phyloP scores from a whole-genome alignment of 2,113 vertebrate species.

The Elanus axillaris region DNA sequence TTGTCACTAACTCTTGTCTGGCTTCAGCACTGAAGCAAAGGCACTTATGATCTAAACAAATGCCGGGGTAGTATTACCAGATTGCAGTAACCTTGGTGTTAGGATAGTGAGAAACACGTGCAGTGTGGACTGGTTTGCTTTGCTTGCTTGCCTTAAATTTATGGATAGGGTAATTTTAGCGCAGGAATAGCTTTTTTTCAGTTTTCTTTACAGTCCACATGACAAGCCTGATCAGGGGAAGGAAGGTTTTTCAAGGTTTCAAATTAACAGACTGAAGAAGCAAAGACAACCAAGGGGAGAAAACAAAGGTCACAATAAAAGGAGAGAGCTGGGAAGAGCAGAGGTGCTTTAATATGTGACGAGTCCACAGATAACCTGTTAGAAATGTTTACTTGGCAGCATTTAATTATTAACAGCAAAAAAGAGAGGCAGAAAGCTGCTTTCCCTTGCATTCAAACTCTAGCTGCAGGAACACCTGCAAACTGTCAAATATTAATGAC shows the following conservation, averaged over 20 bases:
- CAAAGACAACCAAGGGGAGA: not conserved
- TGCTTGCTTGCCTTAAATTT: not conserved
- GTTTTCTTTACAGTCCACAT: not conserved
- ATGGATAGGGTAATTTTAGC: not conserved
- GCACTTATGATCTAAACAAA: not conserved
- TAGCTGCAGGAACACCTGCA: not conserved
- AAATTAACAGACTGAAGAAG: not conserved
- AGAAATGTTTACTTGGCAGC: not conserved
- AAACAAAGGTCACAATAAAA: not conserved
- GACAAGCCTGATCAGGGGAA: not conserved
- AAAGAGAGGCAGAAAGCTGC: not conserved
- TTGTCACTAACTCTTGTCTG: not conserved
- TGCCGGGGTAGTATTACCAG: not conserved
- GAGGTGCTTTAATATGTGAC: not conserved
- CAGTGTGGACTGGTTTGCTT: not conserved
- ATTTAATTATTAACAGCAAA: constrained; percentile 28
- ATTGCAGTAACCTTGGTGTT: not conserved
- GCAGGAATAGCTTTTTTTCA: not conserved
- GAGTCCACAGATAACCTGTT: not conserved
- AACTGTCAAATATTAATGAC: constrained; percentile 14
- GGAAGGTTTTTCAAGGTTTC: not conserved
- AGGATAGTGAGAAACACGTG: not conserved
- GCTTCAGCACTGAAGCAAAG: not conserved
- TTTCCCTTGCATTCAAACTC: not conserved
- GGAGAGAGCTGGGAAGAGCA: not conserved